Base-by-base conservation (phyloP, 2,888 invertebrate species). In the Fragum sueziense region DNA sequence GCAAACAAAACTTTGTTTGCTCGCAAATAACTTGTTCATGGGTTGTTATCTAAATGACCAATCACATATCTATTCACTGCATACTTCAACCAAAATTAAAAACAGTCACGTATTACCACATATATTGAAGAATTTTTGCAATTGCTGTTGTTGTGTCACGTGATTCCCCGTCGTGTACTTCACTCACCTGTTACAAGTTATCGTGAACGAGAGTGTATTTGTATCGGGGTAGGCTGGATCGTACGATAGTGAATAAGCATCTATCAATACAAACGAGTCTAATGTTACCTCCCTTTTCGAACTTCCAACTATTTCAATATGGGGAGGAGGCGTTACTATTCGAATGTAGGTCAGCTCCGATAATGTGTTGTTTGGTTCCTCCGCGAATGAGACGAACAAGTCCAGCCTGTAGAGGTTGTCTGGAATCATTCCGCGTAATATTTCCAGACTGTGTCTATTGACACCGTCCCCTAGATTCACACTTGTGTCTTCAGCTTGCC, bases 241-340 rank as follows among this genome's bases (percentile, higher is more conserved):
- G 51, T 82, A 87, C 0, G 86, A 86, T 25, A 80, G 68, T 20
- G 75, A 71, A 4, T 51, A 65, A 1, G 83, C 87, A 75, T 87
- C 85, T 29, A 74, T 54, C 4, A 22, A 25, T 4, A 81, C 59
- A 0, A 25, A 22, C 2, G 65, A 9, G 6, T 57, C 71, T 11
- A 47, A 57, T 14, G 37, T 65, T 6, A 73, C 69, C 29, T 67
- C 61, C n/a, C 84, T 71, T 65, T 84, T 65, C 4, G 57, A 54
- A 47, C 85, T 79, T 9, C 86, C 87, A 41, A 76, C 70, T 20
- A 87, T 85, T 41, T 74, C 77, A 22, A 80, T 80, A 74, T 79
- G 85, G 1, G 86, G 87, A 0, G 86, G 80, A 0, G 84, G 84
- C 25, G 75, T 83, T 14, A 79, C 59, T 29, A 85, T 81, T 20